Base-by-base conservation (phyloP, 1,140 invertebrate genomes). In the Dryas iulia region DNA sequence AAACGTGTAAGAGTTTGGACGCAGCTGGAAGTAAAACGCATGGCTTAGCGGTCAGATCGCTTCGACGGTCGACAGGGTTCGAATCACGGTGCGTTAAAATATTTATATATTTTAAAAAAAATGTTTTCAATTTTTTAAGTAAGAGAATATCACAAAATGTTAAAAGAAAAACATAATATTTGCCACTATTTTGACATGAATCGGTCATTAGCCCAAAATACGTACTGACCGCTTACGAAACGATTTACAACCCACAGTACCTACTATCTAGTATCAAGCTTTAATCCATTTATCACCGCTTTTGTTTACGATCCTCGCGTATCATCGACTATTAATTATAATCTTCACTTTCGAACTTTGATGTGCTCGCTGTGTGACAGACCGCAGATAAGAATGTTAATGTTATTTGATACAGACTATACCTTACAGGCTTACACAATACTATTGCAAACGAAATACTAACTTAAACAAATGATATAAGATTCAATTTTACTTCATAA, bases 291-390 rank as follows among this genome's bases (percentile, higher is more conserved):
- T 91, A 91, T 91, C 87, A 91, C 81, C 69, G 86, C 86, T 86
- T 90, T 91, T 91, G 89, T 91, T 91, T 91, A 91, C 87, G 85
- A 88, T 86, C 81, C 83, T 82, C 79, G 84, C 84, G 83, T 90
- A 91, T 91, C 89, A 89, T 90, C 87, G 86, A 84, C 89, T 90
- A 91, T 91, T 90, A 91, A 91, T 91, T 91, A 91, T 86, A 85
- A 85, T 89, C 87, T 80, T 89, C 84, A 89, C 86, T 90, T 70
- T 91, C 89, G 81, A 91, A 89, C 85, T 88, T 91, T 90, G 87
- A 91, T 86, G 89, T 91, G 84, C 86, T 89, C 77, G 82, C 86
- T 85, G 83, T 90, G 87, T 90, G 89, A 90, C 87, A 89, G 86
- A 87, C 77, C 78, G 84, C 73, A 87, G 86, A 91, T 91, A 90